Base-by-base conservation (phyloP, 2,797 vertebrate genomes). In the Sternotherus odoratus region DNA sequence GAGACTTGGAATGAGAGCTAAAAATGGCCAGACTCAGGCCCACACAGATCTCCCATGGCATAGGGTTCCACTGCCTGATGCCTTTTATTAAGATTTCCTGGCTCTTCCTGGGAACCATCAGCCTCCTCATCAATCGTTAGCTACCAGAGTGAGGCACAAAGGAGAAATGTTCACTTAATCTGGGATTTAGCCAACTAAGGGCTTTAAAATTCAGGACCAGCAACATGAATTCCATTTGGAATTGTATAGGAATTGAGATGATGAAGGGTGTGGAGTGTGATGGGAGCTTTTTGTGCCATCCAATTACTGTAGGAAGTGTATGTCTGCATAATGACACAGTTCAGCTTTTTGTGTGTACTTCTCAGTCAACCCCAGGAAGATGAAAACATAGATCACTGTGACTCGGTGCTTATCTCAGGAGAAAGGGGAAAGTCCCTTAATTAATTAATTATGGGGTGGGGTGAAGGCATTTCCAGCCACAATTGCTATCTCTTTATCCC, bases 301-400 rank as follows among this genome's bases (percentile, higher is more conserved):
- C 19, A 69, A 12, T 39, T 69, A 39, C n/a, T 69, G 15, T 39
- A 24, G 66, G 36, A 72, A 72, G 36, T 21, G 36, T 39, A 23
- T 39, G 5, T 72, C 66, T 72, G 66, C 36, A 39, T 23, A 72
- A 72, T 72, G 36, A 24, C 66, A 72, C 66, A 72, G 21, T 36
- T 72, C 21, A 24, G 23, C 36, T 39, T 39, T 72, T 36, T 43
- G 36, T 43, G 36, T 72, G 36, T 43, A 39, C 21, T 39, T 72
- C 69, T 39, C 69, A 39, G 36, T 94, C 85, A 94, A 95, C 95
- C 91, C 43, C 83, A 92, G 92, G 91, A 82, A 94, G 90, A 90
- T 80, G 30, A 93, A 94, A 92, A 94, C 72, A 36, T 85, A 87
- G 80, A 78, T 91, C 87, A 82, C 57, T 75, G n/a, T 90, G 63